Base-by-base conservation (phyloP, 2,113 vertebrate species). In the Azemiops feae region DNA sequence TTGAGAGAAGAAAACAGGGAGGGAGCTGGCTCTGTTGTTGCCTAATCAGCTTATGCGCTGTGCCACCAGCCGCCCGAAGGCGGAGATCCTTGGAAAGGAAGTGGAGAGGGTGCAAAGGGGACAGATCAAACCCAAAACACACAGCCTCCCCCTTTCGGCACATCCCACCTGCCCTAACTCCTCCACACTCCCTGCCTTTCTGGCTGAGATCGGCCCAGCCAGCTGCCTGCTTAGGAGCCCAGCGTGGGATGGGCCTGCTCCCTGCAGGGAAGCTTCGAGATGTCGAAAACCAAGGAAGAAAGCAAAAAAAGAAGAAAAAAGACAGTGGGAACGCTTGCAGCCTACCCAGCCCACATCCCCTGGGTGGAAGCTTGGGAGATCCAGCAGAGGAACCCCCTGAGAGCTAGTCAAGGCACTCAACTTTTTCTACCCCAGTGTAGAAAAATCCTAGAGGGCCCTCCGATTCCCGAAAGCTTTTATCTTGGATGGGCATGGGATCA, bases 21-120 rank as follows among this genome's bases (percentile, higher is more conserved):
- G 97, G 98, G 98, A 98, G 98, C 98, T 99, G 98, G 98, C 98
- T 99, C 99, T 99, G 98, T 99, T 99, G 99, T 99, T 98, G 97
- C 97, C 97, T 99, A 99, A 99, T 99, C 98, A 98, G 97, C 98
- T 98, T 98, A 97, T 97, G 98, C 98, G 97, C 98, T 97, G 96
- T 98, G 98, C 99, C 98, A 99, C 99, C 99, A 99, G 99, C 98
- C 98, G 95, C 98, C 97, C 97, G 97, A 97, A 97, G 98, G 97
- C 97, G 98, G 97, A 97, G 97, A 96, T 97, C 97, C 97, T 97
- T 97, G 98, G 96, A 89, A 96, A 97, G 97, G 98, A 98, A 98
- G 98, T 92, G 96, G 97, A 96, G 96, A 39, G 55, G 55, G 88
- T 30, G 90, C 97, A 98, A 97, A 98, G 98, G 98, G 95, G 93